Evolutionary conservation across 2,113 vertebrate species (phyloP).

Genomic region (Lophochroa leadbeateri): DNA sequence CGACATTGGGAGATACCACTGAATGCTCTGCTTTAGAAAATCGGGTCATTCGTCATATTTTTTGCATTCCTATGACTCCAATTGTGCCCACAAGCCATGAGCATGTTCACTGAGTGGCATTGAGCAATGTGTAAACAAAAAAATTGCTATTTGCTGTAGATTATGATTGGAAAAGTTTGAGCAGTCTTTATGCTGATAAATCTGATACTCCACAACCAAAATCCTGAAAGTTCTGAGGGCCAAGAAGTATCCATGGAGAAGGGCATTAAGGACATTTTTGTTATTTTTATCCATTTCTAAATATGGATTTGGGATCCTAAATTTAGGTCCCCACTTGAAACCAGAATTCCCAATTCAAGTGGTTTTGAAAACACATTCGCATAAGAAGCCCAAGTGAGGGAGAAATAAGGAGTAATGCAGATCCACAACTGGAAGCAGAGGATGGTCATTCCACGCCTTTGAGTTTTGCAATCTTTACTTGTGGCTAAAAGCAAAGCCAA

Average conservation of each 20-base stretch:
- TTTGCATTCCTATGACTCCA: neutral
- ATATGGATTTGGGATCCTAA: neutral
- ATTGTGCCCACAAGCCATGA: accelerated
- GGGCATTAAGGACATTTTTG: neutral
- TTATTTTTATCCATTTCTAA: slow-evolving; percentile 14
- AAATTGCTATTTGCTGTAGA: neutral
- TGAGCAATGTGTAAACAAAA: neutral
- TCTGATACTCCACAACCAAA: neutral
- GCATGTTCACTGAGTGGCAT: neutral
- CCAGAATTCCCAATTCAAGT: slow-evolving; percentile 42
- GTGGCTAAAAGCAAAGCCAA: slow-evolving; percentile 30
- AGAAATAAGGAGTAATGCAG: neutral
- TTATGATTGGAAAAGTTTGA: neutral
- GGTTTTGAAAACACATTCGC: neutral
- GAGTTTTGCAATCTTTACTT: slow-evolving; percentile 45
- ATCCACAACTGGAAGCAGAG: neutral
- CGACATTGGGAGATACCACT: neutral
- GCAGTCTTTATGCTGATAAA: neutral
- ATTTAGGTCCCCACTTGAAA: slow-evolving; percentile 29
- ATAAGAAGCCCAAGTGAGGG: neutral
- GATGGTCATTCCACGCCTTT: neutral
- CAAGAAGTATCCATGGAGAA: neutral
- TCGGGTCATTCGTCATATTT: neutral
- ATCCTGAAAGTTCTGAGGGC: neutral
- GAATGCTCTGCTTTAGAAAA: neutral